Base-by-base conservation (phyloP, 2,113 vertebrate species). In the Nothobranchius furzeri region DNA sequence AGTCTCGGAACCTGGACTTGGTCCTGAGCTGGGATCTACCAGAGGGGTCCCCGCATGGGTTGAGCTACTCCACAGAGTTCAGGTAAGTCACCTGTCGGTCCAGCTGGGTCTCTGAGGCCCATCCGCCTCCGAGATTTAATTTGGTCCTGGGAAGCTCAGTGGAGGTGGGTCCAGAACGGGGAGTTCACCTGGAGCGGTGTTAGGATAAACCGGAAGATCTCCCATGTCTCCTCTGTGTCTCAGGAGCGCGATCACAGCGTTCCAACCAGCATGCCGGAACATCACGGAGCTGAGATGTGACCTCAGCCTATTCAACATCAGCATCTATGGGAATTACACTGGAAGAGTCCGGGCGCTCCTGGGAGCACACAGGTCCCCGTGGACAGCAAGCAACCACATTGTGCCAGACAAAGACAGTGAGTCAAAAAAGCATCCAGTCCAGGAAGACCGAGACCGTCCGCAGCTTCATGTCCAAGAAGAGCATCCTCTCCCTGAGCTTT, bases 1-100 rank as follows among this genome's bases (percentile, higher is more conserved):
- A n/a, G 4, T 91, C 91, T 9, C 5, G 60, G 8, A 75, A 91
- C 78, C 68, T 91, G 85, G 52, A 90, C 13, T 60, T 91, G 64
- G 65, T 86, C 54, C 64, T 92, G 53, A 35, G 25, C 6, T 92
- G 91, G 91, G 76, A 78, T 37, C 46, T 82, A 35, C 78, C 88
- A 36, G 42, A 30, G 8, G 73, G 36, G 8, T 25, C 55, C 6
- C 0, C 54, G 6, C 4, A 36, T 0, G n/a, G 17, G 8, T 40
- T 83, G 4, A 4, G 35, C 10, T 92, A 91, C 73, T 87, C 79
- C 1, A 51, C 84, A 0, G 45, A 72, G 68, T 73, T 56, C 36
- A 68, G 0, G 91, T 89, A 64, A 84, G 89, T 82, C 36, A 43
- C 0, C 20, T 1, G 37, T 20, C 12, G 12, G 9, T 49, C 15